Evolutionary conservation across 1,140 invertebrate species (phyloP).

Genomic region (Zeugodacus cucurbitae): DNA sequence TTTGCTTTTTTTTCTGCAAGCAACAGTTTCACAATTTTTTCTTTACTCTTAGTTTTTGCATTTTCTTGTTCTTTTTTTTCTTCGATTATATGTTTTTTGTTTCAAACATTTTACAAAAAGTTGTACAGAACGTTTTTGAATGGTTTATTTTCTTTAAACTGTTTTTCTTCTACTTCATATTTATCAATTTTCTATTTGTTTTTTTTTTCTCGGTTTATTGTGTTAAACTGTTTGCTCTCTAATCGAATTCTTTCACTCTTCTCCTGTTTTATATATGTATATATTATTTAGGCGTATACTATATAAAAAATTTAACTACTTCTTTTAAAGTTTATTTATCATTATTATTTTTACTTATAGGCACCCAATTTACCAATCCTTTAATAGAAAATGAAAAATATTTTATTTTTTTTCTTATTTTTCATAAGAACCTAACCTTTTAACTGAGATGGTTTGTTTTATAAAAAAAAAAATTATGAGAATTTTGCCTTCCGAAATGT

Average conservation of each 20-base stretch:
- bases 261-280: slow-evolving; percentile 44
- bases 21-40: slow-evolving; percentile 27
- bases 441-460: neutral
- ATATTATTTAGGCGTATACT: slow-evolving; percentile 48
- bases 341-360: slow-evolving; percentile 54
- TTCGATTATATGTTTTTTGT: slow-evolving; percentile 37
- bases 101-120: slow-evolving; percentile 22
- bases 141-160: slow-evolving; percentile 53
- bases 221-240: slow-evolving; percentile 22
- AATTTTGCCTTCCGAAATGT: slow-evolving; percentile 27
- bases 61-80: slow-evolving; percentile 36
- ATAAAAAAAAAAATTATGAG: neutral
- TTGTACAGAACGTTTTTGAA: slow-evolving; percentile 64
- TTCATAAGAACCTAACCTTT: neutral
- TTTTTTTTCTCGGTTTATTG: slow-evolving; percentile 41
- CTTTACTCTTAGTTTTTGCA: neutral
- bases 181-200: slow-evolving; percentile 1
- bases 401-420: neutral
- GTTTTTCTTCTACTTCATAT: neutral
- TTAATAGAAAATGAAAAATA: slow-evolving; percentile 44
- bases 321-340: slow-evolving; percentile 52
- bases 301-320: slow-evolving; percentile 64
- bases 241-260: slow-evolving; percentile 40
- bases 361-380: slow-evolving; percentile 66
- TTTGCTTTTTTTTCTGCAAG: neutral